Base-by-base conservation (phyloP, 2,113 vertebrate genomes). In the Ascaphus truei region DNA sequence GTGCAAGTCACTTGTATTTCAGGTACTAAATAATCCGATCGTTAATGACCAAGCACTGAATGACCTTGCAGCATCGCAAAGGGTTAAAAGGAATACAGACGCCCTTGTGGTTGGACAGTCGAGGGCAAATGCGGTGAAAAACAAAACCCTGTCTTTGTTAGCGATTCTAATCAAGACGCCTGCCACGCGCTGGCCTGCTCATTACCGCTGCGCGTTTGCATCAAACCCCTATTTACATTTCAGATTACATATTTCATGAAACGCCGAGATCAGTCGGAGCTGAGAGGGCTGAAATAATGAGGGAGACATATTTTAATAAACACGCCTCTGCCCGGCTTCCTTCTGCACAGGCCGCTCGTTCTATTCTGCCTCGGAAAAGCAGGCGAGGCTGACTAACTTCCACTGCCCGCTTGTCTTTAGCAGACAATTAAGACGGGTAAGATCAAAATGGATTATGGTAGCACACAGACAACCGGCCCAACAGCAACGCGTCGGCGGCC, bases 181-280 rank as follows among this genome's bases (percentile, higher is more conserved):
- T 84, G 76, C 84, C 78, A 81, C 77, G 83, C 80, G 80, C 82
- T 83, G 74, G 90, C 80, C 75, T 81, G 85, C 92, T 95, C 90
- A 91, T 98, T 95, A 96, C 88, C 84, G 86, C 82, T 80, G 83
- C 78, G 77, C 89, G 90, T 39, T 89, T 90, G 89, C 91, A 94
- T 91, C 93, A 92, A 92, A 91, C 85, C 79, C 79, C 85, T 92
- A 97, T 97, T 98, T 97, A 94, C 96, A 96, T 97, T 94, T 93
- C 91, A 90, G 92, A 96, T 96, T 94, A 93, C 90, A 92, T 89
- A 85, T 90, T 90, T 92, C 88, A 89, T 88, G 78, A 90, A 93
- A 92, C 81, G 82, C 84, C 81, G 79, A 92, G 91, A 92, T 93
- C 89, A 92, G 92, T 89, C 85, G 78, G 84, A 93, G 86, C 83